Evolutionary conservation across 2,113 vertebrate genomes (phyloP).

Genomic region (Silurus glanis): DNA sequence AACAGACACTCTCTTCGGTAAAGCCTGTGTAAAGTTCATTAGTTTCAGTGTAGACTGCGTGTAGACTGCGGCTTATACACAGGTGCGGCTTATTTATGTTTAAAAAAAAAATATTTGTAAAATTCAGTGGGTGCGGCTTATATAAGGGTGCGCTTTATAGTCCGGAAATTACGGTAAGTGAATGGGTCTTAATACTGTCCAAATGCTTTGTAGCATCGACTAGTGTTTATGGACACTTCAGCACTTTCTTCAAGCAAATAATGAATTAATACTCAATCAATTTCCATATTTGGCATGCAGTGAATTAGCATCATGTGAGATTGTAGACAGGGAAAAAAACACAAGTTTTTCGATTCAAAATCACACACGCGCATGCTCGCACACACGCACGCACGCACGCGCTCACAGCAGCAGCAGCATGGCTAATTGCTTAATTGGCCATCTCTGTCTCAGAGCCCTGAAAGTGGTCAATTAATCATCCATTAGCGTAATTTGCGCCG

Average conservation of each 20-base stretch:
- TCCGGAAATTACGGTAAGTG: too few relatives aligned
- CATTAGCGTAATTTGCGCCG: slow-evolving; percentile 43
- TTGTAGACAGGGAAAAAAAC: neutral
- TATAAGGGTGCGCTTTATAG: too few relatives aligned
- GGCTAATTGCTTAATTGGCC: slow-evolving; percentile 45
- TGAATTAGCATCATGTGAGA: neutral
- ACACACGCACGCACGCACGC: neutral
- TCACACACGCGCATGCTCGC: slow-evolving; percentile 12
- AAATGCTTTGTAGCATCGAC: too few relatives aligned
- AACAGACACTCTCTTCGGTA: too few relatives aligned
- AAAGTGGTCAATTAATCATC: slow-evolving; percentile 49
- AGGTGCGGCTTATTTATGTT: too few relatives aligned
- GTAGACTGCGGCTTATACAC: too few relatives aligned
- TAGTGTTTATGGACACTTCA: neutral
- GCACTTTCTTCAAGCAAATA: neutral
- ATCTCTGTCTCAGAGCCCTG: slow-evolving; percentile 30
- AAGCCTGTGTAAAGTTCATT: too few relatives aligned
- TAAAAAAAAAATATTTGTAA: too few relatives aligned
- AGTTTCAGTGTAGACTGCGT: too few relatives aligned
- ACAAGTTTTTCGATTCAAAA: neutral
- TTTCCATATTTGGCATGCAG: neutral
- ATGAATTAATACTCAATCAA: neutral
- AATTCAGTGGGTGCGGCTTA: too few relatives aligned
- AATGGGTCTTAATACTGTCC: too few relatives aligned
- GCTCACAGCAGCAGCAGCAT: neutral